Conservation (phyloP, 2,113 vertebrate genomes). For the Laticauda laticaudata region DNA sequence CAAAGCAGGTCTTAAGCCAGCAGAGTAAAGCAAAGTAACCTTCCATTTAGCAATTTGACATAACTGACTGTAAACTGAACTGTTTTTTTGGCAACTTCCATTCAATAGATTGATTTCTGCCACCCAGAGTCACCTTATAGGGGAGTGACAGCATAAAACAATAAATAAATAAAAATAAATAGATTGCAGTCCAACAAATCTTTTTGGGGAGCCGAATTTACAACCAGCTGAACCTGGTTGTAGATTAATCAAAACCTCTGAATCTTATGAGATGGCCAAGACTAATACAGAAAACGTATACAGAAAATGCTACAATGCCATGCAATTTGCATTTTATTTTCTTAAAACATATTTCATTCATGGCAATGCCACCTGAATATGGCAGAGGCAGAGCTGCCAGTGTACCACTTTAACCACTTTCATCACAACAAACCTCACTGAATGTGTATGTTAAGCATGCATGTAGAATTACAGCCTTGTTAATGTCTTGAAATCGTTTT, state of each 20-base stretch:
- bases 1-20: background rate
- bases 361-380: background rate
- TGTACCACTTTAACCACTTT: background rate
- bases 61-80: background rate
- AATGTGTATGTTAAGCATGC: background rate
- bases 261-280: background rate
- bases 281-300: background rate
- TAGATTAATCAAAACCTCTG: background rate
- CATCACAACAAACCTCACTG: background rate
- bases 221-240: background rate
- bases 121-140: background rate
- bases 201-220: background rate
- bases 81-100: background rate
- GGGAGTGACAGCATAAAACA: background rate
- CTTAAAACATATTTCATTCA: background rate
- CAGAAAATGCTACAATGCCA: background rate
- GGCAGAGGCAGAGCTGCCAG: background rate
- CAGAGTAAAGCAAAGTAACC: background rate
- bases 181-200: background rate
- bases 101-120: background rate
- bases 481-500: background rate
- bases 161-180: background rate
- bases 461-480: background rate
- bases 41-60: background rate
- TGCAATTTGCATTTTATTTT: background rate